A percentile compares a stretch with the other conserved stretches of the same genome.
Evolutionary conservation across 1,140 invertebrate species (phyloP).

Genomic region (Heliconius congener): DNA sequence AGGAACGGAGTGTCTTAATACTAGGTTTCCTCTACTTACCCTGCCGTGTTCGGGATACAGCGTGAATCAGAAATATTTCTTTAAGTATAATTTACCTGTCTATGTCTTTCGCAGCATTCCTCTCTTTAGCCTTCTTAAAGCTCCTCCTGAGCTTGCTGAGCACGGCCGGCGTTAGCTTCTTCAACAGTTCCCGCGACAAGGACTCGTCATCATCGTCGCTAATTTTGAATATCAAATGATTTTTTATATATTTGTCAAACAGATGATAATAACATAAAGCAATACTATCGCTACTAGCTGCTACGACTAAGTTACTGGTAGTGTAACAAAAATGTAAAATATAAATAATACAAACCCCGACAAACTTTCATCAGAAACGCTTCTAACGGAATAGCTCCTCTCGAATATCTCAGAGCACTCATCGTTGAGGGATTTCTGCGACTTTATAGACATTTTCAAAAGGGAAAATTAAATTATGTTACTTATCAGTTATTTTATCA

Average conservation of each 20-base stretch:
- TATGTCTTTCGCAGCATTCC: conserved; percentile 47
- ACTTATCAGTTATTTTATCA: conserved; percentile 3
- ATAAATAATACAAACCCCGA: conserved; percentile 48
- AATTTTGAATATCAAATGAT: background rate
- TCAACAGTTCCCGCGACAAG: conserved; percentile 55
- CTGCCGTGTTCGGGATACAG: no score
- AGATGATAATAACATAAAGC: no score
- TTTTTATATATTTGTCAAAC: no score
- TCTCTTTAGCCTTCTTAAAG: conserved; percentile 57
- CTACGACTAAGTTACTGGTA: no score
- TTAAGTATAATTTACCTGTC: conserved; percentile 48
- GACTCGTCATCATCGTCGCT: conserved; percentile 63
- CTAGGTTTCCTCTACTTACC: no score
- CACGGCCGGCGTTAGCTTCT: conserved; percentile 60
- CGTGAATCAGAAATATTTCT: no score
- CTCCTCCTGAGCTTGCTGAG: conserved; percentile 60
- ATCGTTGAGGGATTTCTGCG: conserved; percentile 66
- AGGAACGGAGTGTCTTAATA: no score
- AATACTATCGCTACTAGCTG: no score
- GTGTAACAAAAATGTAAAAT: no score
- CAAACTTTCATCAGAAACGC: conserved; percentile 62
- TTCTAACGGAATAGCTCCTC: conserved; percentile 64
- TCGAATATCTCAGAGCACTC: conserved; percentile 70
- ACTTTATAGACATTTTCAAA: conserved; percentile 68
- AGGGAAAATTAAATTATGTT: background rate